Base-by-base conservation (phyloP, 2,113 vertebrate genomes). In the Lampris megalopsis region DNA sequence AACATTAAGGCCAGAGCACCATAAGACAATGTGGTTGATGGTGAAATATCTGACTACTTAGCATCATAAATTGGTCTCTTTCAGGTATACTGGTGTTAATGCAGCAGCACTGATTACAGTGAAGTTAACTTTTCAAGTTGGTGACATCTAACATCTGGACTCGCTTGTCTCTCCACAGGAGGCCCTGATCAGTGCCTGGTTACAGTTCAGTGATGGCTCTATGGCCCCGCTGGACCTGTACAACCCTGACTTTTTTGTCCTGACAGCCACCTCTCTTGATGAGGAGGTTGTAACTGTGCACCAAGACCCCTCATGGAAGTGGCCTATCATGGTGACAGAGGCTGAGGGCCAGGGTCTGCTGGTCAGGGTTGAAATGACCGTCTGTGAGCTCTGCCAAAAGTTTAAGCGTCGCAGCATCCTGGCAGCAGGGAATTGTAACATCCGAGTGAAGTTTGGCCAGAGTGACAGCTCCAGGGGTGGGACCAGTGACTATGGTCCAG, bases 131-230 rank as follows among this genome's bases (percentile, higher is more conserved):
- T 80, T 53, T n/a, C 24, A 24, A 24, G 24, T 24, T 24, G 24
- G 24, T 24, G 24, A 24, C 24, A 24, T 24, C 24, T 24, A 24
- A 54, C 35, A 24, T 24, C 24, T 24, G 24, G 11, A 11, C 8
- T 63, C 10, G 24, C 40, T 62, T 75, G 60, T 80, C 35, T 76
- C 67, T 68, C 86, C 61, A 5, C 89, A 99, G 98, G 98, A 99
- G 82, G 97, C 97, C 1, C 88, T 98, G 80, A 90, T 98, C 78
- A 98, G 96, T 77, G 94, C 94, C 2, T 99, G 97, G 97, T 95
- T 99, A 36, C 97, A 97, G 91, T 99, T 99, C 94, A 99, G 96
- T 1, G 98, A 99, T 0, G 96, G 97, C 88, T 96, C 96, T 0
- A 92, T 95, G 61, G 95, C 97, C 0, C 97, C 97, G 0, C 90